Conservation (phyloP, 1,140 invertebrate genomes). For the Micrasema longulum region DNA sequence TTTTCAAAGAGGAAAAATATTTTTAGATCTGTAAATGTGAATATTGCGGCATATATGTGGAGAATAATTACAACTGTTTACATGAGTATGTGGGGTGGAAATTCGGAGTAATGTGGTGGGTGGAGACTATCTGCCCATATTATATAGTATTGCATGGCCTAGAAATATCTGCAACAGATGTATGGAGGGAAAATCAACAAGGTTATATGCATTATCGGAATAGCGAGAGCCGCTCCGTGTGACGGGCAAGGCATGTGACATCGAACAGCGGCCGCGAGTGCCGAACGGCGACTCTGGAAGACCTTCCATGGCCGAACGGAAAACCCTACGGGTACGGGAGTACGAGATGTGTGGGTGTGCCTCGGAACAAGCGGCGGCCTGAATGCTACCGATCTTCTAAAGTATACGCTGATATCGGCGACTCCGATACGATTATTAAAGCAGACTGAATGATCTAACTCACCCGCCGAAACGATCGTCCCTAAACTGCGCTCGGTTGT, state of each 20-base stretch:
- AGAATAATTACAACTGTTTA: too few species aligned
- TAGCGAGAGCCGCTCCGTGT: slow-evolving; percentile 3
- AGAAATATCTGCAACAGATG: slow-evolving; percentile 34
- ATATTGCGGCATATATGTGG: too few species aligned
- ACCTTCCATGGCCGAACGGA: not conserved
- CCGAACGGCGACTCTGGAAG: not conserved
- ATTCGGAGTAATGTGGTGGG: too few species aligned
- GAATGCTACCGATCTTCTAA: not conserved
- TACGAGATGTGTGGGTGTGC: slow-evolving; percentile 38
- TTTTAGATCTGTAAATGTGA: too few species aligned
- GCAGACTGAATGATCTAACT: not conserved
- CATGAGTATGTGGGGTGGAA: too few species aligned
- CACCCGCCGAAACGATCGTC: not conserved
- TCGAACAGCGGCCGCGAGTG: not conserved
- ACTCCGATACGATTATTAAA: slow-evolving; percentile 4
- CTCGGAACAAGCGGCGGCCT: slow-evolving; percentile 18
- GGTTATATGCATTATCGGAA: slow-evolving; percentile 25
- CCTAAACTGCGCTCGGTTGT: not conserved
- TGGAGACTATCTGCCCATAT: too few species aligned
- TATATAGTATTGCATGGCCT: too few species aligned
- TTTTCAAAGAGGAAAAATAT: not conserved
- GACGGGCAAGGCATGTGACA: slow-evolving; percentile 7
- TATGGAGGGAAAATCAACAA: slow-evolving; percentile 27
- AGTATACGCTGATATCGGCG: not conserved
- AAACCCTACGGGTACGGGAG: too few species aligned